Conservation (phyloP, 2,113 vertebrate species). For the Alces alces region DNA sequence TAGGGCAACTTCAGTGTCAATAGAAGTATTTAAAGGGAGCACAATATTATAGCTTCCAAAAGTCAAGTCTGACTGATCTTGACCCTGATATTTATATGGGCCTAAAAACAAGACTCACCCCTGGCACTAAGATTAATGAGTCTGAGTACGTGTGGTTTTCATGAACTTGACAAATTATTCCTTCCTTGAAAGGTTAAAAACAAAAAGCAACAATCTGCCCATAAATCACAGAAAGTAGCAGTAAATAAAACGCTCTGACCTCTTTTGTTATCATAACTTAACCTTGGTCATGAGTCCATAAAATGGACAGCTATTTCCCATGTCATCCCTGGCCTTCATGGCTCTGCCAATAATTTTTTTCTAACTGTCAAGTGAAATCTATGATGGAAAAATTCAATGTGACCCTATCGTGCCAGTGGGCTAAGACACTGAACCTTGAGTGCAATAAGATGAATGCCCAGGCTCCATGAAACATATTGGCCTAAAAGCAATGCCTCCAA, state of each 20-base stretch:
- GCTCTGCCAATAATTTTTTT: background rate
- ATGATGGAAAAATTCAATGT: background rate
- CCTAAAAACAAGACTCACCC: background rate
- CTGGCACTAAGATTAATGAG: background rate
- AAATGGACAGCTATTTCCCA: background rate
- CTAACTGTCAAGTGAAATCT: background rate
- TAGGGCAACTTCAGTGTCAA: background rate
- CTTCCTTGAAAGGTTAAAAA: constrained; percentile 46
- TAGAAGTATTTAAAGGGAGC: background rate
- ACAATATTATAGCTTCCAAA: background rate
- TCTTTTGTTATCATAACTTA: background rate
- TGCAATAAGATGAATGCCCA: background rate
- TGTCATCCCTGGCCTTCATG: background rate
- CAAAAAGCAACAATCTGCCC: background rate
- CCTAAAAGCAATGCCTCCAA: background rate
- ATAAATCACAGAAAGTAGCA: background rate
- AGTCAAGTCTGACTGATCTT: background rate
- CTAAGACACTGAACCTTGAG: background rate
- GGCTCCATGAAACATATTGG: background rate
- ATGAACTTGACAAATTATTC: constrained; percentile 18
- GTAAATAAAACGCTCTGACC: background rate
- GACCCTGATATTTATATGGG: background rate
- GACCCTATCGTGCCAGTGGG: background rate
- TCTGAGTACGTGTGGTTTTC: background rate
- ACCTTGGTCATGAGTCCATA: background rate